A percentile compares a stretch with the other conserved stretches of the same genome.
Evolutionary conservation across 2,888 invertebrate genomes (phyloP).

Genomic region (Cerastis rubricosa): DNA sequence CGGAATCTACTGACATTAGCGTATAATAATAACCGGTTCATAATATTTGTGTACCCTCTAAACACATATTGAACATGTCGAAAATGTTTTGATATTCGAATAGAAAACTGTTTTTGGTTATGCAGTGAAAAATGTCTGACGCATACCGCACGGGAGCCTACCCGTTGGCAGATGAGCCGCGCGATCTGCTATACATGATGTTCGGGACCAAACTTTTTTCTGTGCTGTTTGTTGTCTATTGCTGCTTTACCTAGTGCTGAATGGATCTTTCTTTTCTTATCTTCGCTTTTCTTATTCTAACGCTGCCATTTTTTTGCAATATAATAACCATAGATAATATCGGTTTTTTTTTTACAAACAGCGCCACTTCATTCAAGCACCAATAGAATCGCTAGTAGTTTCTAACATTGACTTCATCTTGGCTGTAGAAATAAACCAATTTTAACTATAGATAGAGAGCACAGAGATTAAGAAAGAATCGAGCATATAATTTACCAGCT

Average conservation of each 20-base stretch:
- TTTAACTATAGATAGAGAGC: not conserved
- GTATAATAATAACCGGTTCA: slow-evolving; percentile 40
- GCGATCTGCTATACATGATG: too few relatives aligned
- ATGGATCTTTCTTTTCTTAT: not conserved
- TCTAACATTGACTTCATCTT: not conserved
- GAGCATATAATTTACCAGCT: not conserved
- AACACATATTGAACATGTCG: slow-evolving; percentile 8
- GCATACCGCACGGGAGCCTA: too few relatives aligned
- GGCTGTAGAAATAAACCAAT: not conserved
- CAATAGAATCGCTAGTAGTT: not conserved
- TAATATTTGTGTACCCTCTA: slow-evolving; percentile 30
- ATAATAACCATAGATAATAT: too few relatives aligned
- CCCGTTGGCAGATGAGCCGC: too few relatives aligned
- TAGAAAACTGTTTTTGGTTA: not conserved
- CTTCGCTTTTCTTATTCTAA: too few relatives aligned
- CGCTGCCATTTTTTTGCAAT: too few relatives aligned
- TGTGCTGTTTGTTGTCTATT: not conserved
- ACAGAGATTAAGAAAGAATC: not conserved
- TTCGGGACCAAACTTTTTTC: too few relatives aligned
- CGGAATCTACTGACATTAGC: slow-evolving; percentile 55
- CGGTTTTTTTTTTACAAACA: too few relatives aligned
- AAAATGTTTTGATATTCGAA: slow-evolving; percentile 14
- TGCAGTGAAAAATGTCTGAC: too few relatives aligned
- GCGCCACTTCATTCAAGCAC: too few relatives aligned
- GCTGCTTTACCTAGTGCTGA: not conserved